A percentile compares a stretch with the other conserved stretches of the same genome.
Evolutionary conservation across 2,113 vertebrate species (phyloP).

Genomic region (Tragelaphus imberbis): DNA sequence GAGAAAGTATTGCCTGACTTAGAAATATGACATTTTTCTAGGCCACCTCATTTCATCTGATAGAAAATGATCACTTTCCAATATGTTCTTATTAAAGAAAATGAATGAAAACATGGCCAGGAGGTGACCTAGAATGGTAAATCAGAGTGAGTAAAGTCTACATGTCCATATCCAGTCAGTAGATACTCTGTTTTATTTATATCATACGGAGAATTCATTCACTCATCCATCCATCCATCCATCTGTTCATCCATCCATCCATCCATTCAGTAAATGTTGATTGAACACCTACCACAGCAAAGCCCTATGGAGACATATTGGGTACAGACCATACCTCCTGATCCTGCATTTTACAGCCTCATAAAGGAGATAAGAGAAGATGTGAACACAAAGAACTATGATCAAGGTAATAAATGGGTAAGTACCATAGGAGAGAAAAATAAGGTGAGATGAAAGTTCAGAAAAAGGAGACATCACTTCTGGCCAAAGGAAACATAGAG

Average conservation of each 20-base stretch:
- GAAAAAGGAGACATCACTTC: conserved; percentile 51
- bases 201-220: not conserved
- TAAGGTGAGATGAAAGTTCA: conserved; percentile 59
- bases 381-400: not conserved
- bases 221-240: not conserved
- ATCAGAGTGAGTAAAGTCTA: not conserved
- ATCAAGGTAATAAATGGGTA: conserved; percentile 43
- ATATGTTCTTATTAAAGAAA: conserved; percentile 21
- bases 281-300: not conserved
- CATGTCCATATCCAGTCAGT: not conserved
- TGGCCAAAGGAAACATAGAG: conserved; percentile 61
- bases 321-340: not conserved
- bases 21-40: conserved; percentile 46
- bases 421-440: conserved; percentile 36
- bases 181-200: not conserved
- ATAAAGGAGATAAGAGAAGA: conserved; percentile 47
- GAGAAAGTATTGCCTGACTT: conserved; percentile 22
- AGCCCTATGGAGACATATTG: not conserved
- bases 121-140: not conserved
- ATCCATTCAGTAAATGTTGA: not conserved
- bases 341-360: conserved; percentile 21
- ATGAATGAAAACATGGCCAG: not conserved
- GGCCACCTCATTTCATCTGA: conserved; percentile 22
- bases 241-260: not conserved
- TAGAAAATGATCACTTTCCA: conserved; percentile 18